Base-by-base conservation (phyloP, 2,888 invertebrate genomes). In the Dusona sp. region DNA sequence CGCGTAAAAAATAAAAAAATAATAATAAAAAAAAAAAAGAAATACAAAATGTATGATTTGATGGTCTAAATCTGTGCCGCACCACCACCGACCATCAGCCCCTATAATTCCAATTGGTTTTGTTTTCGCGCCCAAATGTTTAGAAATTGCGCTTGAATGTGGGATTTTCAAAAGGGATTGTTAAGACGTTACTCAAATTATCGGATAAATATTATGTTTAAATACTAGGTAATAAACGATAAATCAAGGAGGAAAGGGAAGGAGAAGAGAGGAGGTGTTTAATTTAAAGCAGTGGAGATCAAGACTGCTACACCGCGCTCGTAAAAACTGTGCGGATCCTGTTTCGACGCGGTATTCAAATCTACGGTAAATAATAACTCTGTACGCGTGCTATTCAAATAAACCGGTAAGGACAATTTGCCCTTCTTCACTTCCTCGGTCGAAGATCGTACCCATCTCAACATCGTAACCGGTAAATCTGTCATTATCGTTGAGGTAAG, bases 291-390 rank as follows among this genome's bases (percentile, higher is more conserved):
- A 61, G 98, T 98, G 65, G 99, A 99, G 33, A 98, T 98, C 92
- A 99, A 96, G 67, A 99, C 96, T 73, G 99, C 99, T 36, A 99
- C 99, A 89, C 99, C 99, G 79, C 99, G 96, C 95, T 99, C 99
- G 95, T 99, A 99, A 96, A 99, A 99, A 94, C 98, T 98, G 94
- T 98, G 98, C 79, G 97, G 97, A 92, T 98, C 98, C 93, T 98
- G 98, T 54, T 97, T 98, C 72, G 98, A 96, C 73, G 98, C 98
- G 79, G 99, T 97, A 90, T 98, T 97, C 94, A 99, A 96, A 91
- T 99, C 98, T 83, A 99, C 97, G 0, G 99, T 99, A 95, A 99
- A 99, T 88, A 99, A 95, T 84, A 99, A 96, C 94, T 99, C 99
- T 0, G 98, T 97, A 89, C 99, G 97, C 19, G 98, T 99, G 87